Evolutionary conservation across 2,888 invertebrate species (phyloP), one percentile per base, ranked within the genome.

Genomic region (Lasiommata megera): DNA sequence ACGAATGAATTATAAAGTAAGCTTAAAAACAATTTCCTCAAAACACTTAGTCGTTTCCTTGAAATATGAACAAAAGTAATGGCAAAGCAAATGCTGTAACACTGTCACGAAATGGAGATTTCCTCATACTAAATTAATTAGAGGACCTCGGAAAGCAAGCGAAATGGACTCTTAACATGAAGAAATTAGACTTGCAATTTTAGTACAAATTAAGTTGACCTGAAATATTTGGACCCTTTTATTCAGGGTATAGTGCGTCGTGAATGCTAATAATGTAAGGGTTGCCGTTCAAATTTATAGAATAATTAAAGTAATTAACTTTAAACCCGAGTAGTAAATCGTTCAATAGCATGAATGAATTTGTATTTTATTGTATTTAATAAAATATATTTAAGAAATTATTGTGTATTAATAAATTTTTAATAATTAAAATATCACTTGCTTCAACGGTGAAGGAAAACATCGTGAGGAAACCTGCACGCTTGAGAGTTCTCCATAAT

Each of bases 211-310:
- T 77, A 79, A 79, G 76, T 82, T 80, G 82, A 84, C 82, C 82
- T 82, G 73, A 84, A 84, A 84, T 82, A 84, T 86, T 84, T 80
- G 75, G 75, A 82, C 84, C 86, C 87, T 84, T 86, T 85, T 81
- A 85, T 84, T 81, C 76, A 76, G 67, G 67, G 70, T 80, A 79
- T 83, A 83, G 83, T 84, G 79, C 81, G 82, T 76, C 69, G 77
- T 84, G 86, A 88, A 88, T 87, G 84, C 80, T 88, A 88, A 88
- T 86, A 84, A 88, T 82, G 83, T 82, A 80, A 81, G 81, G 80
- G 83, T 79, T 72, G 78, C 77, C 79, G 78, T 80, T 83, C 72
- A 77, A 86, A 88, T 87, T 88, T 83, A 87, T 85, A 77, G 82
- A 81, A 87, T 85, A 84, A 86, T 88, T 87, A 82, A 84, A 85